Percentiles rank a stretch among this genome's conserved stretches.
phyloP scores from a whole-genome alignment of 2,113 vertebrate genomes.

The Hippocampus abdominalis region DNA sequence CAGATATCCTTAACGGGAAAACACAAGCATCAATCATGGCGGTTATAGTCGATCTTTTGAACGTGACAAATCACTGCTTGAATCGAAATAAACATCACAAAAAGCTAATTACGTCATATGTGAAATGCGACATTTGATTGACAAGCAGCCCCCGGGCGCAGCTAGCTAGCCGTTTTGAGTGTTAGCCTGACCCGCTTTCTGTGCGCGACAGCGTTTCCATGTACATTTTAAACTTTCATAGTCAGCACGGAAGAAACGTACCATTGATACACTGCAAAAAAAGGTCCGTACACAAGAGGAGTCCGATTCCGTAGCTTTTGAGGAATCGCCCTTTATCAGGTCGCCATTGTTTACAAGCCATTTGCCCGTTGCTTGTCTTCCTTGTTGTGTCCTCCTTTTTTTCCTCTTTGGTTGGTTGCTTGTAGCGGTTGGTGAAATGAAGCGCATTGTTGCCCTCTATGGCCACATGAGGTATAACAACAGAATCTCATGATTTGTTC shows the following conservation, averaged over 20 bases:
- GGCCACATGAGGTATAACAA: not conserved
- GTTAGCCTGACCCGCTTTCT: slow-evolving; percentile 13
- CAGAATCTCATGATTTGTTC: too few species aligned
- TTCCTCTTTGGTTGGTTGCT: not conserved
- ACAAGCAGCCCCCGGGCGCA: not conserved
- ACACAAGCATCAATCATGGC: not conserved
- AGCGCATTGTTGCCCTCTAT: not conserved
- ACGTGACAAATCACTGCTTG: not conserved
- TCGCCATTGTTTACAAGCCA: slow-evolving; percentile 46
- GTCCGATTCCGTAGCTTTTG: slow-evolving; percentile 52
- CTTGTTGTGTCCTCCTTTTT: not conserved
- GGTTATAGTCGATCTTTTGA: too few species aligned
- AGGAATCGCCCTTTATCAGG: slow-evolving; percentile 50
- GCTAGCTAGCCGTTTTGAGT: not conserved
- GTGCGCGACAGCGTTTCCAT: not conserved
- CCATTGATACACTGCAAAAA: slow-evolving; percentile 59
- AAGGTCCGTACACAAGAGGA: slow-evolving; percentile 59
- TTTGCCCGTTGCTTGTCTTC: slow-evolving; percentile 2
- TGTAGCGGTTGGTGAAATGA: not conserved
- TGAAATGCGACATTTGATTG: not conserved
- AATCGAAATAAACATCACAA: not conserved
- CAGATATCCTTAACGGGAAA: slow-evolving; percentile 62
- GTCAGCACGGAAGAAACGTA: slow-evolving; percentile 18
- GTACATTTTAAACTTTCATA: not conserved
- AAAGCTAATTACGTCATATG: not conserved